Base-by-base conservation (phyloP, 1,140 invertebrate species). In the Piezodorus guildinii region DNA sequence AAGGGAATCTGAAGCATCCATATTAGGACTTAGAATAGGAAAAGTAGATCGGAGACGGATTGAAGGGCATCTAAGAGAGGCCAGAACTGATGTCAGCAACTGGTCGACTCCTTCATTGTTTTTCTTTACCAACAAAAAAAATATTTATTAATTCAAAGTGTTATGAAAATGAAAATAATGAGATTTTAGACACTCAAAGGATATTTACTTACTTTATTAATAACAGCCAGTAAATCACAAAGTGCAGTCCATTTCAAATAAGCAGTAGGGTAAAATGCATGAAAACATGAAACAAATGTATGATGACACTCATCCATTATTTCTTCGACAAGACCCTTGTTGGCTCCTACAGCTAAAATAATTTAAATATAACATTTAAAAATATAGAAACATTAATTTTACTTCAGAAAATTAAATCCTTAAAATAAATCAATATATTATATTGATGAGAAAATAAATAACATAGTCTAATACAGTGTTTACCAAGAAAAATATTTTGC, bases 181-280 rank as follows among this genome's bases (percentile, higher is more conserved):
- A n/a, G 6, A 49, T 2, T 17, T 19, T 1, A 3, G 1, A 49
- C 12, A 17, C 45, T 16, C 45, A 16, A 17, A 17, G 14, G 27
- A 46, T 21, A 66, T 39, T 1, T 39, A 71, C 75, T 75, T 79
- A 89, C 87, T 75, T 86, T 86, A 68, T 90, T 83, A 66, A 90
- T 86, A 70, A 88, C 81, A 46, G 80, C 80, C 19, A 96, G 76
- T 16, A 96, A 74, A 72, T 94, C 88, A 76, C 93, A 95, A 0
- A 97, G 74, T 71, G 88, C 89, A 63, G 86, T 85, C 94, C 94
- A 96, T 73, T 96, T 96, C 19, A 96, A 77, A 63, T 84, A 86
- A 0, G 90, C 88, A 1, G 92, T 96, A 0, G 95, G 94, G 77
- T 95, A 97, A 77, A 97, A 97, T 0, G 91, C 91, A 76, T 96